Percentiles rank a stretch among this genome's conserved stretches.
Evolutionary conservation across 2,888 invertebrate species (phyloP).

Genomic region (Hyles lineata): DNA sequence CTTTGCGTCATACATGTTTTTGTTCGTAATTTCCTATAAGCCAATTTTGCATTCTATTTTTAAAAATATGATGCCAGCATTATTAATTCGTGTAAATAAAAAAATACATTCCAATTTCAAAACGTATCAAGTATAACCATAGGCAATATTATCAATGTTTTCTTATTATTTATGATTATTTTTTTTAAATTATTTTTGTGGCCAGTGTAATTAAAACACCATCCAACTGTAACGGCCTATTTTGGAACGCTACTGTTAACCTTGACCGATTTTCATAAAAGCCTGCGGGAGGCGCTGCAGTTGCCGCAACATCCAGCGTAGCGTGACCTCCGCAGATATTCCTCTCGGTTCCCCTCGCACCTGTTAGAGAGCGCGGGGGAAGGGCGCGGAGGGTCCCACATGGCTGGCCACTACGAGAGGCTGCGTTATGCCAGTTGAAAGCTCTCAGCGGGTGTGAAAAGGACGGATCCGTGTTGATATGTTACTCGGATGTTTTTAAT

Average conservation of each 20-base stretch:
- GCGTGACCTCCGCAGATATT: slow-evolving; percentile 44
- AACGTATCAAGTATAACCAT: no score
- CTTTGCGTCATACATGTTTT: slow-evolving; percentile 64
- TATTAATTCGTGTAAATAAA: background rate
- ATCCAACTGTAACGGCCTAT: slow-evolving; percentile 18
- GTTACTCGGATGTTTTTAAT: slow-evolving; percentile 31
- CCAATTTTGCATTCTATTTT: slow-evolving; percentile 32
- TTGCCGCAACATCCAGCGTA: slow-evolving; percentile 52
- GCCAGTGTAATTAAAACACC: background rate
- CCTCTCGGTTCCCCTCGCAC: slow-evolving; percentile 32
- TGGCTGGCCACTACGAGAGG: slow-evolving; percentile 48
- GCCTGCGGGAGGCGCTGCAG: slow-evolving; percentile 64
- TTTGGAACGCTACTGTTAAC: slow-evolving; percentile 41
- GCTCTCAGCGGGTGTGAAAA: slow-evolving; percentile 57
- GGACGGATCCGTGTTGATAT: slow-evolving; percentile 44
- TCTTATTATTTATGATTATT: background rate
- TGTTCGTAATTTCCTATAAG: slow-evolving; percentile 41
- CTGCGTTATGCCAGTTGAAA: slow-evolving; percentile 64
- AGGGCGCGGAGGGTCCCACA: slow-evolving; percentile 37
- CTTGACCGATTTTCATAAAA: slow-evolving; percentile 65
- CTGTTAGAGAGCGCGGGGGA: slow-evolving; percentile 33
- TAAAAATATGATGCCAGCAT: background rate
- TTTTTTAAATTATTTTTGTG: background rate
- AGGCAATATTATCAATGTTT: no score
- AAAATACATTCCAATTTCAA: background rate